Evolutionary conservation across 2,888 invertebrate genomes (phyloP).

Genomic region (Agonopterix arenella): DNA sequence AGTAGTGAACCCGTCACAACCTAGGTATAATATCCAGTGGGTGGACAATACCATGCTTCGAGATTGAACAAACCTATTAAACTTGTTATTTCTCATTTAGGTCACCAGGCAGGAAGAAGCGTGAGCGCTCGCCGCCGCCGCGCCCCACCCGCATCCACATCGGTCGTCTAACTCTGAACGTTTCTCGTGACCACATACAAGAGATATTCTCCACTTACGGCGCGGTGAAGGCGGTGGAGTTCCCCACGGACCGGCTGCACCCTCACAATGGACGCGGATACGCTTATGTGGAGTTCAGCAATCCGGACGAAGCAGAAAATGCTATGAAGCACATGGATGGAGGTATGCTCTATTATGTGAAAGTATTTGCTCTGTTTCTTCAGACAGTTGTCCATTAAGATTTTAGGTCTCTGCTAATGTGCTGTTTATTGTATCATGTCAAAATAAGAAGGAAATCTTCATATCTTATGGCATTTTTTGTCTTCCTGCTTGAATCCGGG

Average conservation of each 20-base stretch:
- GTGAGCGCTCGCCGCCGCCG: constrained; percentile 93
- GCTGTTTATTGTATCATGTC: too few species aligned
- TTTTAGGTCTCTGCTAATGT: too few species aligned
- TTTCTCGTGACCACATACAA: constrained; percentile 91
- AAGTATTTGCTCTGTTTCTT: background rate
- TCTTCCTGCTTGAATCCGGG: too few species aligned
- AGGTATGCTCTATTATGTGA: constrained; percentile 66
- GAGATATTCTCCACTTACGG: constrained; percentile 96
- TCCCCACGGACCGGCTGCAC: constrained; percentile 92
- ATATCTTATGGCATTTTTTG: too few species aligned
- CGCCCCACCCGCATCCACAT: constrained; percentile 96
- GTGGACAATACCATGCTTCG: background rate
- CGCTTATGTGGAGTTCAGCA: constrained; percentile 96
- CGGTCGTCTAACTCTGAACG: constrained; percentile 93
- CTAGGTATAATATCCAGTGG: too few species aligned
- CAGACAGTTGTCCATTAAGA: too few species aligned
- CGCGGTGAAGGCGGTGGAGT: constrained; percentile 91
- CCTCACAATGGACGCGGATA: constrained; percentile 93
- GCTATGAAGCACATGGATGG: constrained; percentile 99
- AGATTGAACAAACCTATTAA: background rate
- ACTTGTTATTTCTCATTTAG: constrained; percentile 32
- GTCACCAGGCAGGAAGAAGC: constrained; percentile 80
- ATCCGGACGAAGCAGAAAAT: constrained; percentile 96
- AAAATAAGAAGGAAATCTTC: too few species aligned
- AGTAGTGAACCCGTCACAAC: too few species aligned